These are phyloP conservation scores for Sphaeridia pumilis DNA, from an alignment of 2,888 invertebrate genomes.

Conservation along the genomic window DNA sequence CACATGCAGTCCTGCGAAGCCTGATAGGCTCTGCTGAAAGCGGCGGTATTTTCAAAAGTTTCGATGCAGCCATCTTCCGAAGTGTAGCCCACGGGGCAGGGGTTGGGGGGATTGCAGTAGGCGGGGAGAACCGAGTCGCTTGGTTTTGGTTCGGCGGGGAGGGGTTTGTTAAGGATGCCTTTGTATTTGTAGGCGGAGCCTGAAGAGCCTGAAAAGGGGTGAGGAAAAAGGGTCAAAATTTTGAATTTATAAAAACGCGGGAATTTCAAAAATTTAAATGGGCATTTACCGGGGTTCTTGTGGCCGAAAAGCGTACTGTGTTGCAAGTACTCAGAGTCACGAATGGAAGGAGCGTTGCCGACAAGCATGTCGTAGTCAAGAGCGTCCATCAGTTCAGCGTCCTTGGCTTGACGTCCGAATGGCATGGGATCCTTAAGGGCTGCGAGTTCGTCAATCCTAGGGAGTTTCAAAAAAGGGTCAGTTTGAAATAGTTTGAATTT, in stretches of 20 bases:
- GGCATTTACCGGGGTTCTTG: conserved; percentile 39
- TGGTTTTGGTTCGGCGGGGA: conserved; percentile 66
- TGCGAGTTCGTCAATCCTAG: conserved; percentile 24
- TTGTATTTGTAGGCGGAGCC: conserved; percentile 10
- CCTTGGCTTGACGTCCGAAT: conserved; percentile 28
- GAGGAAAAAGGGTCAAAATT: neutral
- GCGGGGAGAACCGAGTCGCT: conserved; percentile 86
- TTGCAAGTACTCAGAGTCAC: conserved; percentile 77
- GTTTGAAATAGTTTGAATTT: conserved; percentile 1
- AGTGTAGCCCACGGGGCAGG: conserved; percentile 89
- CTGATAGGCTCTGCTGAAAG: conserved; percentile 78
- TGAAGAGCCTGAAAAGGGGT: conserved; percentile 3
- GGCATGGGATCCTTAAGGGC: conserved; percentile 7
- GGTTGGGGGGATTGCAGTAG: conserved; percentile 96
- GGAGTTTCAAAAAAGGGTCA: neutral
- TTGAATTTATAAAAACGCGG: neutral
- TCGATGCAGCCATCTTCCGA: conserved; percentile 80
- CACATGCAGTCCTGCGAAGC: conserved; percentile 91
- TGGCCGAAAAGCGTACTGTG: conserved; percentile 69
- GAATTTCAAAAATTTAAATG: neutral
- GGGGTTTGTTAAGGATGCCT: conserved; percentile 59
- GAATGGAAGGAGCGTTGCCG: conserved; percentile 60
- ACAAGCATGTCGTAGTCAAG: conserved; percentile 61
- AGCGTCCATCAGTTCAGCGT: conserved; percentile 35
- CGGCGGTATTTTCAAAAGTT: conserved; percentile 87